Base-by-base conservation (phyloP, 2,113 vertebrate genomes). In the Hypanus sabinus region DNA sequence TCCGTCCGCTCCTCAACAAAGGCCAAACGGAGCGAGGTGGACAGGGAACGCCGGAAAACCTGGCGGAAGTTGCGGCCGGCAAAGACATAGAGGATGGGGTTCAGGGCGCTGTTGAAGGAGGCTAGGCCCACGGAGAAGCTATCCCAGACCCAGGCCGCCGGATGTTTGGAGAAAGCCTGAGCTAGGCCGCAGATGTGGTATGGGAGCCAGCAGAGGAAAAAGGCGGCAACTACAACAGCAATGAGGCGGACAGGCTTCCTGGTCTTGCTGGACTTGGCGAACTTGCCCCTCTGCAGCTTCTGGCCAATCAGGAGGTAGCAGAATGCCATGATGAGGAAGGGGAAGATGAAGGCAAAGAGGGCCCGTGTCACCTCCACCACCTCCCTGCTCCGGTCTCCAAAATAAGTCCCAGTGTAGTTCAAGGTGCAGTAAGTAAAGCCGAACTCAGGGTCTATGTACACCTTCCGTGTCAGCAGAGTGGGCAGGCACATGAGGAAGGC, bases 141-240 rank as follows among this genome's bases (percentile, higher is more conserved):
- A n/a, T 65, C 88, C 88, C 88, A 91, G n/a, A 2, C 0, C 12
- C 8, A 0, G 46, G 46, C 46, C 46, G 0, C 0, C 5, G 0
- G 6, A 0, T 22, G 18, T 0, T 0, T 0, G 0, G 73, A 76
- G 0, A 4, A 0, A 0, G 97, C 22, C 0, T 94, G 0, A 0
- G 98, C 27, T 62, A 98, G 94, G 6, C 97, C 96, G 8, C 97
- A 16, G 0, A 96, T 0, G 46, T 99, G 97, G 65, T 97, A 97
- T 0, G 98, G 98, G 3, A 97, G 9, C 98, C 98, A 98, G 94
- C 98, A 99, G 0, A 97, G 6, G 0, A 98, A 98, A 95, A 98
- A 99, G 62, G 95, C 96, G 30, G 96, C 55, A 55, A 98, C 94
- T 0, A 98, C 95, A 0, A 96, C 95, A 0, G 95, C 0, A 94